These are phyloP conservation scores for Cantharis rustica DNA, from an alignment of 2,888 invertebrate species.

Conservation along the genomic window DNA sequence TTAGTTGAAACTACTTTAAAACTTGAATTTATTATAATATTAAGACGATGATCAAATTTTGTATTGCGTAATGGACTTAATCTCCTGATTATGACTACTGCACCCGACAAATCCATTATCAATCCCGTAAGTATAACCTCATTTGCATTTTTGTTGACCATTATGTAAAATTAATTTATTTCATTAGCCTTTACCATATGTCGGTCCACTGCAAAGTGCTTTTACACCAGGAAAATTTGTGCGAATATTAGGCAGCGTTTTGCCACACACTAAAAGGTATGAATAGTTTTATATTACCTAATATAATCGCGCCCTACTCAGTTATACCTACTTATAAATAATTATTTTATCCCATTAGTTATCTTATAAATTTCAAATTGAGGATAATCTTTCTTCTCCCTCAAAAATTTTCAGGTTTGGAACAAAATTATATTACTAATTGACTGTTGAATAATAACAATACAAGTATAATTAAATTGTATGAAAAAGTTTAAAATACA, in stretches of 20 bases:
- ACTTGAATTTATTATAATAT: neutral
- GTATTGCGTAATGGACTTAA: neutral
- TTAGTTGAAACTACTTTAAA: neutral
- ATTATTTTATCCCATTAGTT: neutral
- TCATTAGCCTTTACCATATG: conserved; percentile 8
- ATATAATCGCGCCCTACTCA: neutral
- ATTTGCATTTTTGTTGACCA: neutral
- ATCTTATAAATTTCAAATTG: neutral
- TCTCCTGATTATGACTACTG: neutral
- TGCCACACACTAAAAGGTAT: conserved; percentile 3
- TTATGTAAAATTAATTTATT: conserved; percentile 44
- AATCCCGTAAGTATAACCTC: conserved; percentile 16
- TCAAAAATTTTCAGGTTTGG: neutral
- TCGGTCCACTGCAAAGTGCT: neutral
- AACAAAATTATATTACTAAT: neutral
- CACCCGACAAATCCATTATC: neutral
- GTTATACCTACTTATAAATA: neutral
- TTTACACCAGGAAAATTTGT: conserved; percentile 10
- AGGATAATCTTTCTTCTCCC: neutral
- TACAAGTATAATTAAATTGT: too few relatives aligned
- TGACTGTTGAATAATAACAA: too few relatives aligned
- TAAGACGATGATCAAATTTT: neutral
- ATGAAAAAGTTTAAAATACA: too few relatives aligned
- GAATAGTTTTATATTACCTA: neutral
- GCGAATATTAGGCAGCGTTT: conserved; percentile 4